phyloP scores from a whole-genome alignment of 2,113 vertebrate genomes.

The Rana temporaria region DNA sequence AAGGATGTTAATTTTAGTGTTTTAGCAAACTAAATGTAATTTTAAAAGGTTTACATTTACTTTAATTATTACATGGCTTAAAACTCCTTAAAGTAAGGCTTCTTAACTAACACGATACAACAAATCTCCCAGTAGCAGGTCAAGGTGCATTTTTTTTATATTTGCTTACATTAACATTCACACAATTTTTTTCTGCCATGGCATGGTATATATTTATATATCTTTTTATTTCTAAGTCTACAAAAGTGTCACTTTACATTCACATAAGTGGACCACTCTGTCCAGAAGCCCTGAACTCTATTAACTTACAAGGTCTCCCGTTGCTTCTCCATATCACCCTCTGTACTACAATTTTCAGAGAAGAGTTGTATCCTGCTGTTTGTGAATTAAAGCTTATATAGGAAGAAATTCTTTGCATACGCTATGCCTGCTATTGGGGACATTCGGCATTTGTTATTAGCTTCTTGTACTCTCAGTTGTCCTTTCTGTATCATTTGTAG shows the following conservation, averaged over 20 bases:
- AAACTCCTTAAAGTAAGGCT: too few relatives aligned
- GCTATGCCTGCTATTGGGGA: not conserved
- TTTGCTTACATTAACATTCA: constrained; percentile 6
- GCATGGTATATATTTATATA: not conserved
- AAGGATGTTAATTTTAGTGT: too few relatives aligned
- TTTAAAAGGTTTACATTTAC: too few relatives aligned
- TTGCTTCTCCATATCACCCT: constrained; percentile 32
- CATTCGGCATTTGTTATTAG: not conserved
- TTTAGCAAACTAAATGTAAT: too few relatives aligned
- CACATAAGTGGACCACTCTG: constrained; percentile 23
- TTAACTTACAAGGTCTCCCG: constrained; percentile 34
- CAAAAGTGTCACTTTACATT: constrained; percentile 13
- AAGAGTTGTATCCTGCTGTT: constrained; percentile 26
- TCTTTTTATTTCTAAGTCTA: not conserved
- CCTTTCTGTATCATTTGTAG: constrained; percentile 7
- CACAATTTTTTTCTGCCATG: not conserved
- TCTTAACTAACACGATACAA: too few relatives aligned
- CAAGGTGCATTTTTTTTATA: not conserved
- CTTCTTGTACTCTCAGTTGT: not conserved
- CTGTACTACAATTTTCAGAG: constrained; percentile 25
- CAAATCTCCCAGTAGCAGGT: too few relatives aligned
- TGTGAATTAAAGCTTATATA: constrained; percentile 35
- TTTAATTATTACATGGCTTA: too few relatives aligned
- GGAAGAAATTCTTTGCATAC: not conserved
- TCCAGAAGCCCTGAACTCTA: constrained; percentile 1